phyloP scores from a whole-genome alignment of 1,140 invertebrate species.

The Macrocentrus cingulum region DNA sequence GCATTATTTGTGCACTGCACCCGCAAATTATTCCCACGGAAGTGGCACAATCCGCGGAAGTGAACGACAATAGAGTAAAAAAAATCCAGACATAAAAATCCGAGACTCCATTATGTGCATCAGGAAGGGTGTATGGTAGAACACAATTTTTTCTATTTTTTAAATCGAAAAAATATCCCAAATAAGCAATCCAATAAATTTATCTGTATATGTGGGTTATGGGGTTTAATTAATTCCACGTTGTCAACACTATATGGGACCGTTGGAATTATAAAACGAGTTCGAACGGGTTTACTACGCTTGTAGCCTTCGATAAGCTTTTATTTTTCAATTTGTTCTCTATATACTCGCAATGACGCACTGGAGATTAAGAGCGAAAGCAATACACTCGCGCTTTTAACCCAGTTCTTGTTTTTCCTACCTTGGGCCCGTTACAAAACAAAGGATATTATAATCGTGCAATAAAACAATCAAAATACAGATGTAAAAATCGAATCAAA shows the following conservation, averaged over 20 bases:
- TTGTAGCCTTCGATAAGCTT: neutral
- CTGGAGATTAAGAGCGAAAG: slow-evolving; percentile 8
- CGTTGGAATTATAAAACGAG: neutral
- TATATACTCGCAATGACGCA: neutral
- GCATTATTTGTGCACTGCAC: slow-evolving; percentile 48
- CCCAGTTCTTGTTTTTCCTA: slow-evolving; percentile 14
- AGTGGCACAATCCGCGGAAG: slow-evolving; percentile 44
- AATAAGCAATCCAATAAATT: too few relatives aligned
- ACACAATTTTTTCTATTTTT: too few relatives aligned
- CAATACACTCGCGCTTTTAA: slow-evolving; percentile 12
- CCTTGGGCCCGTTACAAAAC: slow-evolving; percentile 14
- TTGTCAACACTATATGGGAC: too few relatives aligned
- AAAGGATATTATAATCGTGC: too few relatives aligned
- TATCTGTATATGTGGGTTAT: too few relatives aligned
- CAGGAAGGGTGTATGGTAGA: too few relatives aligned
- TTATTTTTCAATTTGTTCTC: slow-evolving; percentile 1
- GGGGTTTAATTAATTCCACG: too few relatives aligned
- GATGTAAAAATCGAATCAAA: too few relatives aligned
- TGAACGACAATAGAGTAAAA: too few relatives aligned
- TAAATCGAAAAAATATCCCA: too few relatives aligned
- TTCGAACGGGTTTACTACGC: neutral
- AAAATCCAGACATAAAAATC: too few relatives aligned
- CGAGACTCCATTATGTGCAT: too few relatives aligned
- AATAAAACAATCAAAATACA: neutral
- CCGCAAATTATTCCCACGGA: slow-evolving; percentile 53